Evolutionary conservation across 2,888 invertebrate species (phyloP).

Genomic region (Diadromus collaris): DNA sequence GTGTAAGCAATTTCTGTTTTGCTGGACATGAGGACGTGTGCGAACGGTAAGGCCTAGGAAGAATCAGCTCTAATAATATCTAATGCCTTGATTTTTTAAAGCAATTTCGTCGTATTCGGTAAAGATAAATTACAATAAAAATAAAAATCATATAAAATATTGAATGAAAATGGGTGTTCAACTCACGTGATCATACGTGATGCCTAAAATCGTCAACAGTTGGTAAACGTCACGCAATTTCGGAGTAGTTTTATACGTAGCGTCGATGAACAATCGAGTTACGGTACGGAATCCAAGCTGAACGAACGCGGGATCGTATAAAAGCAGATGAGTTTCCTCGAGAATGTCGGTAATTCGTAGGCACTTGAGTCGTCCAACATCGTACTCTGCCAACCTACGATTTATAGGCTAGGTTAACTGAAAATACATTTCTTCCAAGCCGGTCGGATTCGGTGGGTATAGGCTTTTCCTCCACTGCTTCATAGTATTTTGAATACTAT

Average conservation of each 20-base stretch:
- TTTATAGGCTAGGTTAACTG: conserved; percentile 30
- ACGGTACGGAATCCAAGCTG: neutral
- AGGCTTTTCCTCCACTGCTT: conserved; percentile 39
- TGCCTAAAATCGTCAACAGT: conserved; percentile 15
- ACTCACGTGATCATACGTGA: conserved; percentile 18
- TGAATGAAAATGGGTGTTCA: neutral
- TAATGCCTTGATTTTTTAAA: neutral
- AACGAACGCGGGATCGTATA: conserved; percentile 32
- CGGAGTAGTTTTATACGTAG: conserved; percentile 46
- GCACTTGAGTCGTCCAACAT: conserved; percentile 1
- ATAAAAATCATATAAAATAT: conserved; percentile 2
- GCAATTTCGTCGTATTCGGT: neutral
- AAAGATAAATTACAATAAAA: neutral
- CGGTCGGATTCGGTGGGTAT: conserved; percentile 33
- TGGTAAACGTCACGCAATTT: conserved; percentile 5
- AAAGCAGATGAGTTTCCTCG: conserved; percentile 18
- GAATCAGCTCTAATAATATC: conserved; percentile 4
- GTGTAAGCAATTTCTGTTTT: conserved; percentile 27
- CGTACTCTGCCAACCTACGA: conserved; percentile 18
- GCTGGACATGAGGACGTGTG: conserved; percentile 27
- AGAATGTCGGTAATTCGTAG: conserved; percentile 6
- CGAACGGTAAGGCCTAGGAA: conserved; percentile 41
- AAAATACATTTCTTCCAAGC: conserved; percentile 26
- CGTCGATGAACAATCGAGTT: conserved; percentile 47
- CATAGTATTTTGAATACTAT: conserved; percentile 11